Evolutionary conservation across 2,888 invertebrate species (phyloP).

Genomic region (Megastigmus dorsalis): DNA sequence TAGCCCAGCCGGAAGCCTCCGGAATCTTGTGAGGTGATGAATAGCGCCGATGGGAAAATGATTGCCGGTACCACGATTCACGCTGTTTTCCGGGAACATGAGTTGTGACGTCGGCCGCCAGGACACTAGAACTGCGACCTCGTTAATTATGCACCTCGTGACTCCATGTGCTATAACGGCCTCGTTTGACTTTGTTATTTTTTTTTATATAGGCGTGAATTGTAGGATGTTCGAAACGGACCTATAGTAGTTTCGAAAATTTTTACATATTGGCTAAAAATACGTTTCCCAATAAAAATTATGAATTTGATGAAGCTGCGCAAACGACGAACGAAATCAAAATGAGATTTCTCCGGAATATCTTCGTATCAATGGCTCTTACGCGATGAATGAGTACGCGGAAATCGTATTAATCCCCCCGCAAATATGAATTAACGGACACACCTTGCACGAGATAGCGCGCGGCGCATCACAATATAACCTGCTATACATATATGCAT

Average conservation of each 20-base stretch:
- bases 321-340: not conserved
- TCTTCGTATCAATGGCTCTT: slow-evolving; percentile 14
- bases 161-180: too few relatives aligned
- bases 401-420: slow-evolving; percentile 32
- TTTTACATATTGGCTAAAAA: too few relatives aligned
- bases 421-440: not conserved
- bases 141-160: slow-evolving; percentile 37
- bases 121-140: not conserved
- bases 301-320: too few relatives aligned
- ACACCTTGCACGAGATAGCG: not conserved
- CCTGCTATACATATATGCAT: not conserved
- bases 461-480: slow-evolving; percentile 7
- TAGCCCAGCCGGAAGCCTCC: slow-evolving; percentile 55
- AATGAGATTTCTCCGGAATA: slow-evolving; percentile 1
- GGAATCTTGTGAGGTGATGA: slow-evolving; percentile 55
- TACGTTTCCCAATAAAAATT: too few relatives aligned
- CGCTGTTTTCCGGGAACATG: slow-evolving; percentile 42
- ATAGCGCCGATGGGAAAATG: slow-evolving; percentile 49
- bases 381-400: slow-evolving; percentile 43
- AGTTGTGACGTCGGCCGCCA: slow-evolving; percentile 23
- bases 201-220: too few relatives aligned
- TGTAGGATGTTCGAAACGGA: too few relatives aligned
- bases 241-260: too few relatives aligned
- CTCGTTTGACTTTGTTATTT: too few relatives aligned
- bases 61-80: slow-evolving; percentile 41